These are phyloP conservation scores for Phrynocephalus forsythii DNA, from an alignment of 2,797 vertebrate species.

Conservation along the genomic window DNA sequence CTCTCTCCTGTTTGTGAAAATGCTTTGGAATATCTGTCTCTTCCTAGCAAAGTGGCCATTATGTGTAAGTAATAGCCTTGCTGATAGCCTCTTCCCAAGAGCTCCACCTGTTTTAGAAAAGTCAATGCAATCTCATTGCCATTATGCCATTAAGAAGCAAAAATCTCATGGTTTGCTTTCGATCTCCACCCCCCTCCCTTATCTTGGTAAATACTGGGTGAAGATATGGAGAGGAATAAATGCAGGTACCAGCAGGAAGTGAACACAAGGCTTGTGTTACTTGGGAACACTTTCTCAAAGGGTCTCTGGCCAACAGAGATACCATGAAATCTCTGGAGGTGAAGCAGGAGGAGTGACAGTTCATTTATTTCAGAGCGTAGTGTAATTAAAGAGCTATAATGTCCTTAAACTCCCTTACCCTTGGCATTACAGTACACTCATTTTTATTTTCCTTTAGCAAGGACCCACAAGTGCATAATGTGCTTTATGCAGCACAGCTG, in stretches of 20 bases:
- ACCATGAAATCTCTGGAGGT: conserved; percentile 50
- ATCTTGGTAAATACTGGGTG: conserved; percentile 50
- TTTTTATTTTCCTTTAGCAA: background rate
- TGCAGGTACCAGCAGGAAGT: conserved; percentile 45
- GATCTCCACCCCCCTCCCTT: conserved; percentile 9
- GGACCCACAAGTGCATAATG: conserved; percentile 15
- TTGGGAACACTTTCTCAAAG: conserved; percentile 51
- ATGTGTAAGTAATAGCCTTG: background rate
- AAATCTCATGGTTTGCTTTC: conserved; percentile 20
- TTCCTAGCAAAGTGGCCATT: background rate
- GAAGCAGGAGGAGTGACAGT: conserved; percentile 49
- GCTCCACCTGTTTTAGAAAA: background rate
- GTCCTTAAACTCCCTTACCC: conserved; percentile 60
- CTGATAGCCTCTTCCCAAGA: background rate
- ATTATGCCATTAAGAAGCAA: conserved; percentile 21
- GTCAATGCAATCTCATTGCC: background rate
- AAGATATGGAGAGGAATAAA: conserved; percentile 54
- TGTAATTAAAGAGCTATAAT: conserved; percentile 69
- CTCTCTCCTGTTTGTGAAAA: background rate
- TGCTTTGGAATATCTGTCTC: background rate
- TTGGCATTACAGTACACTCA: conserved; percentile 45
- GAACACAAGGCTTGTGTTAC: conserved; percentile 55
- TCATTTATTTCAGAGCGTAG: conserved; percentile 51
- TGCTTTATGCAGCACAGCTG: conserved; percentile 14
- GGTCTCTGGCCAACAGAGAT: conserved; percentile 65